Conservation (phyloP, 1,140 invertebrate genomes). For the Bilobella aurantiaca region DNA sequence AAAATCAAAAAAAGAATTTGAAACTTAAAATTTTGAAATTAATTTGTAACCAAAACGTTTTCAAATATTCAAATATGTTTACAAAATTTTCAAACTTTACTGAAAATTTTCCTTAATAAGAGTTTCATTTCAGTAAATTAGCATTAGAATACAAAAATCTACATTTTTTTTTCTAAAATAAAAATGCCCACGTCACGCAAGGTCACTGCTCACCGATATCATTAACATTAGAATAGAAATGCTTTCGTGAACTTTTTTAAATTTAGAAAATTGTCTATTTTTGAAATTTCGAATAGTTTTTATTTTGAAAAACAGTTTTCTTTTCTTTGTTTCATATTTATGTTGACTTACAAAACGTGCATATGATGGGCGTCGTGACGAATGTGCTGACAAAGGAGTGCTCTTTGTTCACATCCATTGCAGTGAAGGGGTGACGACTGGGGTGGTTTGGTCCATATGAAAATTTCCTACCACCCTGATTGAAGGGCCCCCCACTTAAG, state of each 20-base stretch:
- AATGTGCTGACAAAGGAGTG: slow-evolving; percentile 17
- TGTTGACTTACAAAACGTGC: slow-evolving; percentile 28
- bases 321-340: background rate
- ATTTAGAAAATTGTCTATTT: too few species aligned
- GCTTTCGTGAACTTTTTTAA: too few species aligned
- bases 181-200: background rate
- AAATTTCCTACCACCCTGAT: background rate
- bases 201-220: background rate
- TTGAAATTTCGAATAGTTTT: background rate
- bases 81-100: too few species aligned
- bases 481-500: background rate
- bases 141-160: too few species aligned
- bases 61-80: background rate
- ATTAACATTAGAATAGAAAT: too few species aligned
- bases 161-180: too few species aligned
- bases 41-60: background rate
- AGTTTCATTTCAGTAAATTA: too few species aligned
- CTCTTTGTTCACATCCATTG: slow-evolving; percentile 10
- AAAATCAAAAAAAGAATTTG: background rate
- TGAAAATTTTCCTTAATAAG: too few species aligned
- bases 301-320: background rate
- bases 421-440: background rate
- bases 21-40: background rate
- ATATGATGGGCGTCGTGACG: slow-evolving; percentile 26
- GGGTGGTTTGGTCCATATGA: background rate